Evolutionary conservation across 2,888 invertebrate species (phyloP), one percentile per base, ranked within the genome.

Genomic region (Luffia ferchaultella): DNA sequence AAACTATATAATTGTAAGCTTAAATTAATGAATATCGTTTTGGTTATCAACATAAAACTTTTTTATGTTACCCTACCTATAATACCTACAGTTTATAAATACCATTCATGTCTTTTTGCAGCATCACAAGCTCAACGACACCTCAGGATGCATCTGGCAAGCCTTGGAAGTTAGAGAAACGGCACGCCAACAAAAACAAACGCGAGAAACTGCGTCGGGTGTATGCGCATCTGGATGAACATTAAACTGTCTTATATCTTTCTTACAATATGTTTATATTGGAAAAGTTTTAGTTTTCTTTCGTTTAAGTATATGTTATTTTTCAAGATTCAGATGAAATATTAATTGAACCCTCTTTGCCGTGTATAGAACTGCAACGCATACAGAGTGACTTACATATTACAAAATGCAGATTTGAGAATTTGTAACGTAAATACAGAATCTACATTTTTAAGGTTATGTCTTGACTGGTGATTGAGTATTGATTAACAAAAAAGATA

Each of bases 181-280:
- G 90, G 70, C 94, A 95, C 68, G 89, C 89, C 30, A 97, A 97
- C 68, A 91, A 92, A 65, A 94, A 95, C 59, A 97, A 96, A 68
- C 90, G 91, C 53, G 96, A 97, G 70, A 98, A 98, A 70, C 75
- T 95, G n/a, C 86, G 97, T 62, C 86, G 93, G 65, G 88, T 94
- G 40, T 96, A 94, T 73, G 86, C 89, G 42, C 90, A 96, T 78
- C 86, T 96, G 50, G 97, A 97, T 74, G 87, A 92, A 70, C 92
- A 93, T 71, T 92, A 65, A 78, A 41, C 7, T 2, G 7, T 5
- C 43, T 5, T 16, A 9, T n/a, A n/a, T n/a, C n/a, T n/a, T n/a
- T n/a, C n/a, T n/a, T n/a, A n/a, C n/a, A n/a, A 30, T 30, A 30
- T 3, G 5, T 30, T 30, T 30, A 12, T 12, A 30, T 7, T 7